A percentile compares a stretch with the other conserved stretches of the same genome.
These are phyloP conservation scores for Turritopsis rubra DNA, from an alignment of 30 jellyfish, hydroid and myxozoan species.

Conservation along the genomic window DNA sequence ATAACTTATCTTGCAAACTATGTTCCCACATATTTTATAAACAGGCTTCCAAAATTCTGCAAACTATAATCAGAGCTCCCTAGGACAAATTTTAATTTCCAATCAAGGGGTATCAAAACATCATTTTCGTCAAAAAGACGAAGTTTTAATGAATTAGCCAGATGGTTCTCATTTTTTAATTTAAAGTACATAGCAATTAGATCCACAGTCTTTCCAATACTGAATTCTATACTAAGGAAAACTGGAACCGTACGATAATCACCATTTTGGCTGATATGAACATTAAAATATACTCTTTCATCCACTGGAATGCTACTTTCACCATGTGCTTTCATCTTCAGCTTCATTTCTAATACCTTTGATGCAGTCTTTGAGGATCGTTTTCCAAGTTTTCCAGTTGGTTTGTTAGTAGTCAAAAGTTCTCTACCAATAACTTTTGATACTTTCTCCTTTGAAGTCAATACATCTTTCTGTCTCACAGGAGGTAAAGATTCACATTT, in stretches of 20 bases:
- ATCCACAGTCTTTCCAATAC: conserved; percentile 14
- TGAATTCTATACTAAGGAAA: neutral
- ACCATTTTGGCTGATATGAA: neutral
- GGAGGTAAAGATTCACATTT: neutral
- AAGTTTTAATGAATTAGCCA: conserved; percentile 4
- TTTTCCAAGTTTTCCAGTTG: neutral
- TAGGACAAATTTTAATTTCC: neutral
- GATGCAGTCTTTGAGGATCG: conserved; percentile 18
- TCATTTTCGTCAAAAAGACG: neutral
- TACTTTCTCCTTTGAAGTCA: conserved; percentile 11
- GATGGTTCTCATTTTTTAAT: conserved; percentile 23
- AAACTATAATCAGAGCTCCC: neutral
- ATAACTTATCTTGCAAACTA: neutral
- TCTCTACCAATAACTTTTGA: conserved; percentile 2
- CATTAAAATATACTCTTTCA: conserved; percentile 10
- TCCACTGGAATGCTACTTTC: neutral
- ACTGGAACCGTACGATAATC: neutral
- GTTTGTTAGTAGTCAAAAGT: neutral
- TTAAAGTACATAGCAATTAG: neutral
- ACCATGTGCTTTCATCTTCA: conserved; percentile 26
- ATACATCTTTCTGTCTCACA: neutral
- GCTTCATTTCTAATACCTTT: conserved; percentile 14
- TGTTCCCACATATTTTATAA: neutral
- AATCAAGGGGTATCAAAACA: conserved; percentile 6
- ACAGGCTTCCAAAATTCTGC: neutral